Percentiles rank a stretch among this genome's conserved stretches.
phyloP scores from a whole-genome alignment of 2,888 invertebrate species.

The Brachynemurus nebulosus region DNA sequence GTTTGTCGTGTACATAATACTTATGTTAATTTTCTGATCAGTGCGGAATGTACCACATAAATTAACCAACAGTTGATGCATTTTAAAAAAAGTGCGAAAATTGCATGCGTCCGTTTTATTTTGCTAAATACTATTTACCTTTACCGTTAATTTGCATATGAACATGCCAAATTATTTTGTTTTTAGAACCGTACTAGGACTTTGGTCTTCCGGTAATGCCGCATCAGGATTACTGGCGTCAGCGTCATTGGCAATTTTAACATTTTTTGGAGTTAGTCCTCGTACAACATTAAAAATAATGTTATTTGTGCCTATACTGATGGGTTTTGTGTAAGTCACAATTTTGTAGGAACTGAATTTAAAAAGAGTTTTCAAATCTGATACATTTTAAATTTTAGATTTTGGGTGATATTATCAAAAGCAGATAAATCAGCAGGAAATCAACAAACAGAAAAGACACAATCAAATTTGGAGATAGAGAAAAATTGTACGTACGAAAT shows the following conservation, averaged over 20 bases:
- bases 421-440: neutral
- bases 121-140: neutral
- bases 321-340: constrained; percentile 40
- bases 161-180: neutral
- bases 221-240: constrained; percentile 72
- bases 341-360: neutral
- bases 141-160: neutral
- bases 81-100: too few species aligned
- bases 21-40: too few species aligned
- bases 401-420: constrained; percentile 1
- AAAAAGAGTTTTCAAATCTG: neutral
- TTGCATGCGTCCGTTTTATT: too few species aligned
- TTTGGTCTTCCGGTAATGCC: constrained; percentile 79
- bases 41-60: too few species aligned
- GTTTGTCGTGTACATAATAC: too few species aligned
- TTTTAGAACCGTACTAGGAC: constrained; percentile 45
- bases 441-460: neutral
- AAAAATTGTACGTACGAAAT: neutral
- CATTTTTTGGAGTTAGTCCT: constrained; percentile 40
- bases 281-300: constrained; percentile 51
- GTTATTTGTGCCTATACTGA: constrained; percentile 51
- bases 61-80: too few species aligned
- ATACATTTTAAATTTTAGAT: neutral
- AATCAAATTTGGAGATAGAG: neutral
- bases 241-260: constrained; percentile 58